Conservation (phyloP, 1,140 invertebrate genomes). For the Lasioglossum baleicum region DNA sequence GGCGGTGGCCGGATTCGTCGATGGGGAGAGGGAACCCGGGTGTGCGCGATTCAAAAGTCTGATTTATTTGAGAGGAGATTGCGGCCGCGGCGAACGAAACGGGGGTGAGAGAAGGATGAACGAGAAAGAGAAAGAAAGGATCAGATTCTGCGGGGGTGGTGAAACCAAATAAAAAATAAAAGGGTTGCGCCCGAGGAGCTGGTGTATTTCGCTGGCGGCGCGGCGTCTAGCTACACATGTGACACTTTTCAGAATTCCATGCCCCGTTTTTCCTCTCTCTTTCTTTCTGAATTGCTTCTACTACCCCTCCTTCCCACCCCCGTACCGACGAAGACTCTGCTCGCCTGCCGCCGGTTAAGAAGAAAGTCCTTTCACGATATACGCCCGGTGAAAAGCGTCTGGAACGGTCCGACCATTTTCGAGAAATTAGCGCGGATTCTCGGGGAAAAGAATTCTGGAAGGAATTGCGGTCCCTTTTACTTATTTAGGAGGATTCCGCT, state of each 20-base stretch:
- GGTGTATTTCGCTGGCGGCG: conserved; percentile 62
- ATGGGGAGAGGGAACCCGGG: conserved; percentile 1
- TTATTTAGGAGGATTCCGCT: not conserved
- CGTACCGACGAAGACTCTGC: conserved; percentile 1
- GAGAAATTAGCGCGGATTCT: conserved; percentile 34
- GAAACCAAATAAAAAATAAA: conserved; percentile 44
- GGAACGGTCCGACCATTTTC: conserved; percentile 13
- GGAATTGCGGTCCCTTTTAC: conserved; percentile 13
- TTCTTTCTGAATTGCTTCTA: conserved; percentile 7
- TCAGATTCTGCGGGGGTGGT: conserved; percentile 40
- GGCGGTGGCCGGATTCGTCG: conserved; percentile 46
- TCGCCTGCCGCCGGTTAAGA: conserved; percentile 14
- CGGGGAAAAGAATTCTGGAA: not conserved
- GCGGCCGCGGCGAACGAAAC: conserved; percentile 63
- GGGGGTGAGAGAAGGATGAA: conserved; percentile 33
- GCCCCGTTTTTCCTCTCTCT: not conserved
- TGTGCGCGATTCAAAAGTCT: conserved; percentile 77
- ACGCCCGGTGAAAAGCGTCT: not conserved
- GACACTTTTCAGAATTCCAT: conserved; percentile 47
- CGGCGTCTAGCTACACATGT: conserved; percentile 59
- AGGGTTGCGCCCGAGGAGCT: conserved; percentile 31
- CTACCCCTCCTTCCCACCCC: not conserved
- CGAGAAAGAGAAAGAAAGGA: conserved; percentile 35
- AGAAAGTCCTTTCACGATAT: conserved; percentile 16
- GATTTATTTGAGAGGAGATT: conserved; percentile 80